Conservation (phyloP, 2,888 invertebrate genomes). For the Drosophila demipolita region DNA sequence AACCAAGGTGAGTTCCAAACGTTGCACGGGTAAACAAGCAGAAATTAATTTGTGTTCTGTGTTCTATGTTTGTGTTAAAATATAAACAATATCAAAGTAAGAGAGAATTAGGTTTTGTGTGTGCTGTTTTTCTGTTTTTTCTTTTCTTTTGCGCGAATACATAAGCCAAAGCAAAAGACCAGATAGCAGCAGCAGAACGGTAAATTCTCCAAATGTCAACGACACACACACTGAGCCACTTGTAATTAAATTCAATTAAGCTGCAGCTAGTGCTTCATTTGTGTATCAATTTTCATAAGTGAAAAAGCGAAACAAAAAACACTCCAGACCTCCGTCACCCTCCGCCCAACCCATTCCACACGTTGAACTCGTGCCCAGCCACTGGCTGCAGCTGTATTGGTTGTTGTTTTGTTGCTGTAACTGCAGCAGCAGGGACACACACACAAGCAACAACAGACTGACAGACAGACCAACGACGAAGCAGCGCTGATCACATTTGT, state of each 20-base stretch:
- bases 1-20: slow-evolving; percentile 56
- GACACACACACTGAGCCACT: slow-evolving; percentile 37
- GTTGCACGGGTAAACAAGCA: slow-evolving; percentile 7
- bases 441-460: background rate
- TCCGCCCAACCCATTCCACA: slow-evolving; percentile 17
- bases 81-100: slow-evolving; percentile 32
- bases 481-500: slow-evolving; percentile 44
- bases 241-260: slow-evolving; percentile 83
- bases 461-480: slow-evolving; percentile 18
- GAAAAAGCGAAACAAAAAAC: slow-evolving; percentile 3
- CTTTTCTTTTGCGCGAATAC: slow-evolving; percentile 49
- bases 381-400: slow-evolving; percentile 32
- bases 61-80: slow-evolving; percentile 24
- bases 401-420: slow-evolving; percentile 35
- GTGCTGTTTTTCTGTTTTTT: slow-evolving; percentile 32
- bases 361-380: slow-evolving; percentile 50
- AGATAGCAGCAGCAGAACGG: slow-evolving; percentile 55
- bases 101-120: slow-evolving; percentile 33
- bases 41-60: slow-evolving; percentile 7
- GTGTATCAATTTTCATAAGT: slow-evolving; percentile 60
- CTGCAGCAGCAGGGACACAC: slow-evolving; percentile 33
- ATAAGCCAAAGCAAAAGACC: slow-evolving; percentile 54
- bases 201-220: slow-evolving; percentile 62
- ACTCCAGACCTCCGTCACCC: slow-evolving; percentile 19
- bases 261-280: slow-evolving; percentile 67